Conservation (phyloP, 1,140 invertebrate species). For the Ditylenchus dipsaci region DNA sequence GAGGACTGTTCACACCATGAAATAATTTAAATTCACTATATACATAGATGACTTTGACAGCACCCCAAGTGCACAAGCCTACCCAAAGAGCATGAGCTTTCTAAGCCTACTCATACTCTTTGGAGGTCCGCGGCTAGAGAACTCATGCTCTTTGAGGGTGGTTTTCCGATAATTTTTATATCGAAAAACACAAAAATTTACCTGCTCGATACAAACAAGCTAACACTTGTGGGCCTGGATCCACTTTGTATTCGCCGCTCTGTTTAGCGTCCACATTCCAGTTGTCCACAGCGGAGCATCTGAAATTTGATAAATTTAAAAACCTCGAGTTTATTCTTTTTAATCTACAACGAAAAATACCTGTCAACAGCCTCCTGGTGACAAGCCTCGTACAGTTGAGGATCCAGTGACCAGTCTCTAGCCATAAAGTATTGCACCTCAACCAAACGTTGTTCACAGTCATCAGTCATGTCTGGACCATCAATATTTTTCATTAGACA, state of each 20-base stretch:
- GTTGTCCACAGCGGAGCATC: constrained; percentile 70
- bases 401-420: constrained; percentile 80
- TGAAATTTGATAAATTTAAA: constrained; percentile 4
- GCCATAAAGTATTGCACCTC: constrained; percentile 96
- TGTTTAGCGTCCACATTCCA: constrained; percentile 65
- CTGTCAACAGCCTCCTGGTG: constrained; percentile 75
- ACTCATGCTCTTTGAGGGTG: too few relatives aligned
- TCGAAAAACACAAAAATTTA: too few relatives aligned
- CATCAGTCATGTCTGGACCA: constrained; percentile 74
- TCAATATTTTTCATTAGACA: constrained; percentile 88
- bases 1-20: too few relatives aligned
- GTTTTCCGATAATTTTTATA: too few relatives aligned
- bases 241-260: constrained; percentile 22
- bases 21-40: too few relatives aligned
- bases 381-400: constrained; percentile 77
- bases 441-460: constrained; percentile 81
- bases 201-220: constrained; percentile 79
- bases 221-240: constrained; percentile 64
- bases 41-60: too few relatives aligned
- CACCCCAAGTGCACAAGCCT: too few relatives aligned
- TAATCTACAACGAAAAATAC: background rate
- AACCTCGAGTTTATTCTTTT: background rate
- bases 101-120: too few relatives aligned
- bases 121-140: too few relatives aligned
- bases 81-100: too few relatives aligned